These are phyloP conservation scores for Peromyscus polionotus DNA, from an alignment of 2,113 vertebrate genomes.

Conservation along the genomic window DNA sequence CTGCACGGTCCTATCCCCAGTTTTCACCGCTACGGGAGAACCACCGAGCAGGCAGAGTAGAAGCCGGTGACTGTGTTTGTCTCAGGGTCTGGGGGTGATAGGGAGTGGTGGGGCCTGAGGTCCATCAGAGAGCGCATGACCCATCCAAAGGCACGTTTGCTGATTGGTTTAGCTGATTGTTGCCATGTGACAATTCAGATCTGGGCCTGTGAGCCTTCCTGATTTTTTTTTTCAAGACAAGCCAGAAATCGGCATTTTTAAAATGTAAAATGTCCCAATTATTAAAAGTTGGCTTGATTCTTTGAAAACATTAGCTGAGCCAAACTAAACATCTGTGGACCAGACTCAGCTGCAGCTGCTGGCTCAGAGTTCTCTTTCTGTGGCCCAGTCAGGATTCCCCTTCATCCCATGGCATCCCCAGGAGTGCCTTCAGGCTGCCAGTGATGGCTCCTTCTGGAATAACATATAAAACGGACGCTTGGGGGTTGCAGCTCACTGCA, in stretches of 20 bases:
- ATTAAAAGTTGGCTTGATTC: conserved; percentile 77
- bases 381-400: not conserved
- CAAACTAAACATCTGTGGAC: conserved; percentile 79
- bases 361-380: not conserved
- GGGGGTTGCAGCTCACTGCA: not conserved
- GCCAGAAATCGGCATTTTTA: conserved; percentile 71
- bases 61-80: too few relatives aligned
- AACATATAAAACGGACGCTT: not conserved
- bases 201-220: conserved; percentile 57
- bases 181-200: conserved; percentile 47
- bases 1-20: not conserved
- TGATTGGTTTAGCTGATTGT: not conserved
- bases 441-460: not conserved
- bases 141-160: not conserved
- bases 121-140: not conserved
- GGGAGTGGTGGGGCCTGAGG: not conserved
- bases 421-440: not conserved
- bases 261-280: conserved; percentile 74
- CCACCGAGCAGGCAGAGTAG: not conserved
- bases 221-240: conserved; percentile 59
- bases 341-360: conserved; percentile 68
- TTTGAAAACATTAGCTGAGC: conserved; percentile 76
- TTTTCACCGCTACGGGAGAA: not conserved
- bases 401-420: not conserved
- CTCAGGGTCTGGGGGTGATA: not conserved